Base-by-base conservation (phyloP, 2,113 vertebrate species). In the Rhea pennata region DNA sequence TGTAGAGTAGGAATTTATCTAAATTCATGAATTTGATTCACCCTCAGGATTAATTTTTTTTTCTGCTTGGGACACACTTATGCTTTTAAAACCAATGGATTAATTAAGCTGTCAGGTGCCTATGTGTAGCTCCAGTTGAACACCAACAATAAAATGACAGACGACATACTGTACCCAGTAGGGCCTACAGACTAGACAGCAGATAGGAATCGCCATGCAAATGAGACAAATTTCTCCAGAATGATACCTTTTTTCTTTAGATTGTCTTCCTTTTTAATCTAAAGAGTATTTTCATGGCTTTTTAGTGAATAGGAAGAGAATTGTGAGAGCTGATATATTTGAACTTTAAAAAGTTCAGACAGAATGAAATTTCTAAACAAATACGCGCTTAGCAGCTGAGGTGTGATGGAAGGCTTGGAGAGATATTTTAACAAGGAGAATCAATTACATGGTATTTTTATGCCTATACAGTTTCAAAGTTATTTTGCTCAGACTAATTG, bases 381-480 rank as follows among this genome's bases (percentile, higher is more conserved):
- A 71, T 11, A n/a, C 0, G 0, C 9, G 2, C 62, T 59, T 71
- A n/a, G 31, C 10, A 66, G 50, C 3, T n/a, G 42, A 67, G 16
- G 29, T 67, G 51, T 42, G 15, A 26, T 21, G 54, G 39, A 58
- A 76, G 42, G 19, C 42, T 48, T 24, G 29, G 33, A 31, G 33
- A 65, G 9, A 31, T 22, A 46, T 31, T 65, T 70, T 88, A 66
- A 51, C 16, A 31, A n/a, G 26, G 8, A 16, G 14, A 4, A 67
- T 80, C 42, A 62, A 13, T 50, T 23, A 51, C 27, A 8, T 77
- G 13, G 3, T 78, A 44, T 81, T 62, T 69, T 69, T 83, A 64
- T 64, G 14, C 6, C 9, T n/a, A 46, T 40, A 31, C 14, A 33
- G 24, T 51, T 83, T 69, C 16, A 4, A 54, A 39, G 14, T 17